phyloP scores from a whole-genome alignment of 2,113 vertebrate genomes.

The Candoia aspera region DNA sequence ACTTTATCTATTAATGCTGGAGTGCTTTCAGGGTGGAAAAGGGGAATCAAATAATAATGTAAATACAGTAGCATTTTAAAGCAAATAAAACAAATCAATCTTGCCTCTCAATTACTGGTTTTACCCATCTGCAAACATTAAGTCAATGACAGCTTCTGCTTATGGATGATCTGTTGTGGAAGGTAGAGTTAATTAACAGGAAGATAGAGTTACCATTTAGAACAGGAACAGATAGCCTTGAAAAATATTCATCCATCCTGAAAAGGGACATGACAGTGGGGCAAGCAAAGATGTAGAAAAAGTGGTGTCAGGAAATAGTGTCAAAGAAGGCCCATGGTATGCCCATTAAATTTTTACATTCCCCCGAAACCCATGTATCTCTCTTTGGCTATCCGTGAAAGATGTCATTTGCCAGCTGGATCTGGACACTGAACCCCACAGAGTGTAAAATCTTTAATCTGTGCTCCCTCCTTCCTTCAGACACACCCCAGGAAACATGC shows the following conservation, averaged over 20 bases:
- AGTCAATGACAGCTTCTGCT: background rate
- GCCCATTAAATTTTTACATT: background rate
- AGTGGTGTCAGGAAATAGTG: background rate
- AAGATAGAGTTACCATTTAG: background rate
- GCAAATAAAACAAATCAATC: background rate
- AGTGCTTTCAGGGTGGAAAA: background rate
- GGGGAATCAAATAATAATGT: background rate
- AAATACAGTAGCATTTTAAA: background rate
- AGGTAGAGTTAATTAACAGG: background rate
- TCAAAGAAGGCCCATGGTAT: background rate
- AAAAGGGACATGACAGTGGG: background rate
- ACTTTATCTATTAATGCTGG: background rate
- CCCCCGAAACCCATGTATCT: background rate
- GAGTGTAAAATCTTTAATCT: slow-evolving; percentile 29
- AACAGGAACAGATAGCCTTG: background rate
- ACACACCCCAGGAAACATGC: slow-evolving; percentile 51
- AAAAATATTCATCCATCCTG: background rate
- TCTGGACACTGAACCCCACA: background rate
- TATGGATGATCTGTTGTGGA: background rate
- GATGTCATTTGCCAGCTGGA: slow-evolving; percentile 6
- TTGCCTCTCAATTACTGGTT: background rate
- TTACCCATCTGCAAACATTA: background rate
- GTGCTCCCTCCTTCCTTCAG: slow-evolving; percentile 49
- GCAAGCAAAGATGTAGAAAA: background rate
- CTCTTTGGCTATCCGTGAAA: background rate